These are phyloP conservation scores for Pterois miles DNA, from an alignment of 2,797 vertebrate species.

Conservation along the genomic window DNA sequence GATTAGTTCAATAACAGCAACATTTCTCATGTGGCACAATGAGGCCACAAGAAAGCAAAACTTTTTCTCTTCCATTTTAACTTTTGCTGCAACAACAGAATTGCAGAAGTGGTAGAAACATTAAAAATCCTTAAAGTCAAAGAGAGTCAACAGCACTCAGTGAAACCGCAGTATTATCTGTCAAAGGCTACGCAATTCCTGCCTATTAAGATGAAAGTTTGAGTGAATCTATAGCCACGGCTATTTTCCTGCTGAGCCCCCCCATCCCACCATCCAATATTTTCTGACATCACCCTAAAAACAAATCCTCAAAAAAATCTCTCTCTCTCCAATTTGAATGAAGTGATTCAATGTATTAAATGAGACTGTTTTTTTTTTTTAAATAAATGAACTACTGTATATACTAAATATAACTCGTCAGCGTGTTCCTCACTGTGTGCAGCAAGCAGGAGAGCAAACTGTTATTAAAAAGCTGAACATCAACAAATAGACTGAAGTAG, in stretches of 20 bases:
- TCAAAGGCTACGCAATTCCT: neutral
- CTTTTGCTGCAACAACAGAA: neutral
- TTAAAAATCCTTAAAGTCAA: neutral
- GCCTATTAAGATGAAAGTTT: neutral
- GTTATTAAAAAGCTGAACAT: no score
- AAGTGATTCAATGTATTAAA: no score
- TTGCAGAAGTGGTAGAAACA: neutral
- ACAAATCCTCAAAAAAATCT: no score
- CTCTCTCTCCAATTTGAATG: no score
- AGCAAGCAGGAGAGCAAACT: no score
- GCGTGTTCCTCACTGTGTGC: no score
- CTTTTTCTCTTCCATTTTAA: neutral
- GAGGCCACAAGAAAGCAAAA: neutral
- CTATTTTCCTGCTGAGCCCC: no score
- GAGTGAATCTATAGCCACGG: neutral
- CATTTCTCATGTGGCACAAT: conserved; percentile 17
- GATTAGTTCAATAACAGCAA: conserved; percentile 28
- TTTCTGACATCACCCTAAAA: no score
- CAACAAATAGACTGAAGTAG: neutral
- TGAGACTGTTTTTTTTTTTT: no score
- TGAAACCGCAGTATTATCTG: neutral
- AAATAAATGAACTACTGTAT: no score
- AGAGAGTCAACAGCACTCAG: neutral
- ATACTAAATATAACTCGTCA: no score
- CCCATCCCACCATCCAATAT: no score